Conservation (phyloP, 2,797 vertebrate genomes). For the Ctenochaetus hawaiiensis region DNA sequence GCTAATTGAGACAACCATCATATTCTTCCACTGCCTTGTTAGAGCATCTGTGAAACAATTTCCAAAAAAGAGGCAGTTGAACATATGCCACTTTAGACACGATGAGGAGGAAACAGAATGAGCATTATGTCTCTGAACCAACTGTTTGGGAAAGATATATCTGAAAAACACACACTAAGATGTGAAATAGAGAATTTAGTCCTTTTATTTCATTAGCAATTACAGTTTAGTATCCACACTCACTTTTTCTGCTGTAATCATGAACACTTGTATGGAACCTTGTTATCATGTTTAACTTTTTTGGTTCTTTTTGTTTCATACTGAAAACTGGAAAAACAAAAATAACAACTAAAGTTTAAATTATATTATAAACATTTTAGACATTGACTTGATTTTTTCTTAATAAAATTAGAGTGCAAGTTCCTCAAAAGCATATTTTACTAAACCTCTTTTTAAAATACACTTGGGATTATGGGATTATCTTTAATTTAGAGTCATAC, state of each 20-base stretch:
- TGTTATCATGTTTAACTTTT: not conserved
- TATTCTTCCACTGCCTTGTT: not conserved
- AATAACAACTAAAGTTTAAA: not conserved
- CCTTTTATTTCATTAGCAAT: not conserved
- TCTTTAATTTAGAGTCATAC: not conserved
- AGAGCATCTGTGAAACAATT: slow-evolving; percentile 18
- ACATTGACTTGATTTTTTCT: not conserved
- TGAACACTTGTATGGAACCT: not conserved
- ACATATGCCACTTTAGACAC: slow-evolving; percentile 12
- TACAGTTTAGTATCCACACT: not conserved
- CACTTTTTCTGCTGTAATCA: not conserved
- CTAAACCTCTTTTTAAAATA: not conserved
- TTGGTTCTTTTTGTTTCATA: slow-evolving; percentile 7
- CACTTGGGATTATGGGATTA: not conserved
- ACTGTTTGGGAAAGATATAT: not conserved
- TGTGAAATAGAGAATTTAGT: not conserved
- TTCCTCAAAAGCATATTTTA: not conserved
- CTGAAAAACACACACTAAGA: not conserved
- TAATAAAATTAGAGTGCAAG: not conserved
- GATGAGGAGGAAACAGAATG: slow-evolving; percentile 19
- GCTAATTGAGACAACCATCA: slow-evolving; percentile 35
- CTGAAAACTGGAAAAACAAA: not conserved
- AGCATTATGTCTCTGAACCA: not conserved
- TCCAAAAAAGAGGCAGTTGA: slow-evolving; percentile 6
- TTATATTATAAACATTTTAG: not conserved